A percentile compares a stretch with the other conserved stretches of the same genome.
Evolutionary conservation across 2,888 invertebrate species (phyloP).

Genomic region (Stictocephala bisonia): DNA sequence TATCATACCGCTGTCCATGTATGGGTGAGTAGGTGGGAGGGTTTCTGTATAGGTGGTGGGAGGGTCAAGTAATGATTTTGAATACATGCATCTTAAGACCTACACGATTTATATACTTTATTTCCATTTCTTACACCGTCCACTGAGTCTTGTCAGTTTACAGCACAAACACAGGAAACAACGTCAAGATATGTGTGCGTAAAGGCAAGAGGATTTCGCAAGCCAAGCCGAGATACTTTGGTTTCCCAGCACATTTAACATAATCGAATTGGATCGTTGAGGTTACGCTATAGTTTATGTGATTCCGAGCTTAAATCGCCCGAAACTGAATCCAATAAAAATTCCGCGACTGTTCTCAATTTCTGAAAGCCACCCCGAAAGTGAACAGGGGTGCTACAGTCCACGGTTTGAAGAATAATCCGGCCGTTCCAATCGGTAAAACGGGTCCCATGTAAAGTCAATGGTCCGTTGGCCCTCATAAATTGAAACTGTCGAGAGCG

Average conservation of each 20-base stretch:
- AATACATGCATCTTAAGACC: too few relatives aligned
- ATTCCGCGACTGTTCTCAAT: constrained; percentile 39
- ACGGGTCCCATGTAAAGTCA: constrained; percentile 11
- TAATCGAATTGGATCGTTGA: neutral
- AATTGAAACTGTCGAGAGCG: constrained; percentile 13
- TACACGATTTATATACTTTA: too few relatives aligned
- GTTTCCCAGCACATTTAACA: constrained; percentile 21
- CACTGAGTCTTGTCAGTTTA: too few relatives aligned
- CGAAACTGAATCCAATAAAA: constrained; percentile 38
- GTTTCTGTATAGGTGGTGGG: too few relatives aligned
- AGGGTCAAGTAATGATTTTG: too few relatives aligned
- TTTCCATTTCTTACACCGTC: too few relatives aligned
- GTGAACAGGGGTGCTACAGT: constrained; percentile 10
- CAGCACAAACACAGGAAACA: too few relatives aligned
- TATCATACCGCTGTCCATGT: too few relatives aligned
- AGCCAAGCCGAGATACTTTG: neutral
- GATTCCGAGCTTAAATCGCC: constrained; percentile 17
- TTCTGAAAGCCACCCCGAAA: constrained; percentile 22
- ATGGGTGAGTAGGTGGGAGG: too few relatives aligned
- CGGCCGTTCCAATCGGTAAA: constrained; percentile 19
- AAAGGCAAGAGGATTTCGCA: too few relatives aligned
- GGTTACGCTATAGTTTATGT: constrained; percentile 15
- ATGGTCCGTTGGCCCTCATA: constrained; percentile 19
- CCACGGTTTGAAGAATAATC: constrained; percentile 18
- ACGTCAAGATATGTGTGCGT: too few relatives aligned